These are phyloP conservation scores for Iphiclides podalirius DNA, from an alignment of 2,888 invertebrate genomes.

Conservation along the genomic window DNA sequence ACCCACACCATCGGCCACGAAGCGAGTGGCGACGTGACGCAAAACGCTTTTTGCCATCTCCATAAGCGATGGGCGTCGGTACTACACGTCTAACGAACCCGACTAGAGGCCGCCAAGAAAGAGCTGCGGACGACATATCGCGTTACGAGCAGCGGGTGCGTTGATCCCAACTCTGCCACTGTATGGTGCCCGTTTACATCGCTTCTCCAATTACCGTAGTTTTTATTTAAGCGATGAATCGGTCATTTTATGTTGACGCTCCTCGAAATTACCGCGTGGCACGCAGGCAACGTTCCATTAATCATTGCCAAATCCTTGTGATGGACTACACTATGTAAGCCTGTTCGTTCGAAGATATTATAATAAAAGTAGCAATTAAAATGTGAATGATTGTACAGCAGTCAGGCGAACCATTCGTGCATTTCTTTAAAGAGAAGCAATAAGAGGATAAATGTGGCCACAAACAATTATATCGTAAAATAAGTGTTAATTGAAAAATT, in stretches of 20 bases:
- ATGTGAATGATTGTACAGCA: too few species aligned
- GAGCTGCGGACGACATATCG: constrained; percentile 47
- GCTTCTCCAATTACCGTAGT: constrained; percentile 28
- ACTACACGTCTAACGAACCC: constrained; percentile 59
- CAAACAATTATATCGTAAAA: constrained; percentile 5
- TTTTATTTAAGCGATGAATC: constrained; percentile 26
- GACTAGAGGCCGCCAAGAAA: constrained; percentile 16
- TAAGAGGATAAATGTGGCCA: constrained; percentile 3
- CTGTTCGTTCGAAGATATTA: too few species aligned
- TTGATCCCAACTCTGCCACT: constrained; percentile 41
- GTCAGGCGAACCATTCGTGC: too few species aligned
- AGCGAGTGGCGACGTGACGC: constrained; percentile 61
- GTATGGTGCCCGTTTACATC: constrained; percentile 39
- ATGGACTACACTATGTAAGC: too few species aligned
- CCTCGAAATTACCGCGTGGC: constrained; percentile 3
- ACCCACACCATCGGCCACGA: constrained; percentile 30
- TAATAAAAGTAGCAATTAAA: too few species aligned
- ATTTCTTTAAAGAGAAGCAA: not conserved
- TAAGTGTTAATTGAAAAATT: constrained; percentile 45
- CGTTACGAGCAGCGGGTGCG: constrained; percentile 52
- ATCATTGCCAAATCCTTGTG: not conserved
- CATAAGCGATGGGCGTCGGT: constrained; percentile 49
- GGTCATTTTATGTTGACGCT: constrained; percentile 5
- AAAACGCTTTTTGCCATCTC: constrained; percentile 56
- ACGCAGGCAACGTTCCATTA: not conserved